Conservation (phyloP, 2,113 vertebrate species). For the Carassius auratus region DNA sequence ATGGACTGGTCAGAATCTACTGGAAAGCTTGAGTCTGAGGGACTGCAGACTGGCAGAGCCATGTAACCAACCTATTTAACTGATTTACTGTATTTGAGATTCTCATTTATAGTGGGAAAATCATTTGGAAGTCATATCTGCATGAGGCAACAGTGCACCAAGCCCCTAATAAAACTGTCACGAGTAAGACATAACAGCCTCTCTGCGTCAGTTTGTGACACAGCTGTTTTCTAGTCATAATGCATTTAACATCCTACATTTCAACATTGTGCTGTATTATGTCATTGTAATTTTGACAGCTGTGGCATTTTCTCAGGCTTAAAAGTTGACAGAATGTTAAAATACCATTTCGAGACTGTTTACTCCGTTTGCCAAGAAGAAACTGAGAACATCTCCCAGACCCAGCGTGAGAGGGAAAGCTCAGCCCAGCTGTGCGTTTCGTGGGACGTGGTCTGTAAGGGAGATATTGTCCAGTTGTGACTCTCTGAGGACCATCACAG, state of each 20-base stretch:
- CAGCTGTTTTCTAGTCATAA: constrained; percentile 31
- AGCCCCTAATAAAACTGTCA: constrained; percentile 37
- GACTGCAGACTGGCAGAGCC: not conserved
- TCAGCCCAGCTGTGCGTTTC: not conserved
- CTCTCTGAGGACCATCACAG: constrained; percentile 29
- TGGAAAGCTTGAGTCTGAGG: not conserved
- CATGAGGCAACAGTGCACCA: not conserved
- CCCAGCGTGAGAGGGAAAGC: not conserved
- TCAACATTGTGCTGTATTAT: constrained; percentile 2
- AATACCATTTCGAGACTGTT: constrained; percentile 5
- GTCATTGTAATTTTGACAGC: constrained; percentile 19
- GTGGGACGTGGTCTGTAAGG: not conserved
- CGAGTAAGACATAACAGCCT: constrained; percentile 10
- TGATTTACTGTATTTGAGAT: constrained; percentile 14
- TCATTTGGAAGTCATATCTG: constrained; percentile 19
- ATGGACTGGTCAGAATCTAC: not conserved
- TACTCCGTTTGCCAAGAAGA: constrained; percentile 3
- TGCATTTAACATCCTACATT: constrained; percentile 32
- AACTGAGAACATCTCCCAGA: constrained; percentile 25
- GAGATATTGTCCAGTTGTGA: constrained; percentile 12
- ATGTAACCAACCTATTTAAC: constrained; percentile 6
- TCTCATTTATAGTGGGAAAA: constrained; percentile 25
- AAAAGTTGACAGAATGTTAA: constrained; percentile 2
- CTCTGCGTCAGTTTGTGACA: constrained; percentile 9
- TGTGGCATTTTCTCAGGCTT: constrained; percentile 26